Evolutionary conservation across 2,113 vertebrate genomes (phyloP), one percentile per base, ranked within the genome.

Genomic region (Aptenodytes forsteri): DNA sequence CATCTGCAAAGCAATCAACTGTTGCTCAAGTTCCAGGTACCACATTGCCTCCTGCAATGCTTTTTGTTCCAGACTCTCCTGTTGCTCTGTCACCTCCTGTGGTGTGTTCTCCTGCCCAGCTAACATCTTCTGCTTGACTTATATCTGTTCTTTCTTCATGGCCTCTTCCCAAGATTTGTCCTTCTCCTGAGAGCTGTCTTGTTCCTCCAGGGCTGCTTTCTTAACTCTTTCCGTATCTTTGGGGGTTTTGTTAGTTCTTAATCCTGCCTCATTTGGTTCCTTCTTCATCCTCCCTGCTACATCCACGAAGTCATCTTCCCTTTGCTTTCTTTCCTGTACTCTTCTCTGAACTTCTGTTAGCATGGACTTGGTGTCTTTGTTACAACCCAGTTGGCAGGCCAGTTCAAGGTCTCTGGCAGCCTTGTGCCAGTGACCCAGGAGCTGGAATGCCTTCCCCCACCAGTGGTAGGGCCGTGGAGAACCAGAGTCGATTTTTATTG

Each of bases 391-490:
- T 7, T 59, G 85, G 56, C 66, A 94, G 17, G 71, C 89, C 18
- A 64, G 30, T 22, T 79, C 61, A n/a, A 87, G 66, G 66, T 79
- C 81, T 76, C 73, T 59, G 20, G 71, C 38, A 70, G 77, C 82
- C 55, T 89, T 73, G 49, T 92, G 81, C 89, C 77, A 93, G 59
- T 3, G 29, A 54, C 85, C 66, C 36, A 79, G 77, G 50, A 86
- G 61, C 17, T 38, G 59, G 25, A 92, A 97, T 70, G 98, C 98
- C 83, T 98, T 99, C 13, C 98, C 98, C 92, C 98, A 95, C 98
- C 98, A 99, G 94, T 98, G 98, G 96, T 99, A 99, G 5, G 98
- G 98, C 94, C 98, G 98, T 92, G 98, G 98, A 36, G 98, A 99
- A 95, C 98, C 98, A 34, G 98, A 98, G 93, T 98, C 98, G 72